Conservation (phyloP, 2,113 vertebrate species). For the Silurus meridionalis region DNA sequence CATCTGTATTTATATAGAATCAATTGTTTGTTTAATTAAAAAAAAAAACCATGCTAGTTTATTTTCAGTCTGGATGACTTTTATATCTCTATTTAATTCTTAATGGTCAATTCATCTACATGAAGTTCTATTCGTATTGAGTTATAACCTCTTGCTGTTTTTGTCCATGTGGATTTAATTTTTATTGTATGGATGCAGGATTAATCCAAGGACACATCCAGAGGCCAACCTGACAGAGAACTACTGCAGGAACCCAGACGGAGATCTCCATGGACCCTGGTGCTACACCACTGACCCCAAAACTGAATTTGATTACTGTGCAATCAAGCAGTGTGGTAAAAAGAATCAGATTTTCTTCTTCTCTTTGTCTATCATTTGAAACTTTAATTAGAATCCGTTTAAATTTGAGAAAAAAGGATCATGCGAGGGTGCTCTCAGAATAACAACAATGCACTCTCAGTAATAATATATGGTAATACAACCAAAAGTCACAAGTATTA, state of each 20-base stretch:
- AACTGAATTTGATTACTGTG: slow-evolving; percentile 94
- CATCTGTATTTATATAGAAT: not conserved
- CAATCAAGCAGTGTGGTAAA: slow-evolving; percentile 86
- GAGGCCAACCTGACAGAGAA: slow-evolving; percentile 83
- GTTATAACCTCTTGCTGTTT: not conserved
- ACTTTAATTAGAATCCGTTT: not conserved
- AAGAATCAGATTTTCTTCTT: not conserved
- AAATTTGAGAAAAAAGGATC: not conserved
- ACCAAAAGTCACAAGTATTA: not conserved
- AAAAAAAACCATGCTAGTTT: no score
- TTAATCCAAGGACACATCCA: slow-evolving; percentile 77
- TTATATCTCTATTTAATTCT: not conserved
- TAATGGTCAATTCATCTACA: not conserved
- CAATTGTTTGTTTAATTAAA: not conserved
- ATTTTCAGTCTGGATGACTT: no score
- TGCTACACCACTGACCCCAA: slow-evolving; percentile 90
- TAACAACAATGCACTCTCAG: not conserved
- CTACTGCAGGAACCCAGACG: slow-evolving; percentile 91
- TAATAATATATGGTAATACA: not conserved
- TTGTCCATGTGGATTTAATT: not conserved
- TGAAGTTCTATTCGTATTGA: not conserved
- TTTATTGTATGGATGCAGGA: slow-evolving; percentile 68
- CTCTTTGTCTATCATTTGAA: not conserved
- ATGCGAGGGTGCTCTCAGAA: not conserved
- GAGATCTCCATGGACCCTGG: slow-evolving; percentile 91